Base-by-base conservation (phyloP, 1,140 invertebrate genomes). In the Colletes gigas region DNA sequence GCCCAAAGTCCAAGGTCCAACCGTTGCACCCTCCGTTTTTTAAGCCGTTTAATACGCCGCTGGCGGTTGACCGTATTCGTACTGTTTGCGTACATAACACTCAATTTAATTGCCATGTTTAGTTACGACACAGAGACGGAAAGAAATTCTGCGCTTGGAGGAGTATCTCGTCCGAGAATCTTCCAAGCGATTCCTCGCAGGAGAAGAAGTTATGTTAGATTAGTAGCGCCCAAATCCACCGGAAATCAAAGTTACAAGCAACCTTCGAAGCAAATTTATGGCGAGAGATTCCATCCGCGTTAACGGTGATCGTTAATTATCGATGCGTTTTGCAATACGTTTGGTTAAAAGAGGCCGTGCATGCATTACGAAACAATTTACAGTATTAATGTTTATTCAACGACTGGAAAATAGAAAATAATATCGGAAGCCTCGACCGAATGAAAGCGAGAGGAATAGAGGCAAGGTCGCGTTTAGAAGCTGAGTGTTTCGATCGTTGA, bases 71-170 rank as follows among this genome's bases (percentile, higher is more conserved):
- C 67, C 57, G 74, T 92, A 90, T 82, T 90, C 86, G 74, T 90
- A 91, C 89, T 89, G 88, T 90, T 77, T 88, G 76, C 86, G 83
- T 69, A 88, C 83, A 89, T 79, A 89, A 88, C 66, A 72, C 57
- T 83, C 55, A 60, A 72, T 82, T 86, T 86, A 83, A 75, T 86
- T 15, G 47, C 7, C 21, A 30, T 1, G 21, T 52, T n/a, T 54
- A 39, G 59, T 65, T 15, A 50, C 21, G 44, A 52, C 7, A 47
- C 5, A 30, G 2, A 4, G 14, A 60, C 41, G 14, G 7, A 81
- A 47, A 30, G 30, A 30, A 50, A 60, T 55, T 81, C 14, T 7
- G 50, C 41, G 39, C 17, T 60, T n/a, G 65, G 39, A 67, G 14
- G 68, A 74, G 52, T 50, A 52, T 65, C 17, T 54, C 57, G 21